Conservation (phyloP, 2,113 vertebrate genomes). For the Hemibagrus wyckioides region DNA sequence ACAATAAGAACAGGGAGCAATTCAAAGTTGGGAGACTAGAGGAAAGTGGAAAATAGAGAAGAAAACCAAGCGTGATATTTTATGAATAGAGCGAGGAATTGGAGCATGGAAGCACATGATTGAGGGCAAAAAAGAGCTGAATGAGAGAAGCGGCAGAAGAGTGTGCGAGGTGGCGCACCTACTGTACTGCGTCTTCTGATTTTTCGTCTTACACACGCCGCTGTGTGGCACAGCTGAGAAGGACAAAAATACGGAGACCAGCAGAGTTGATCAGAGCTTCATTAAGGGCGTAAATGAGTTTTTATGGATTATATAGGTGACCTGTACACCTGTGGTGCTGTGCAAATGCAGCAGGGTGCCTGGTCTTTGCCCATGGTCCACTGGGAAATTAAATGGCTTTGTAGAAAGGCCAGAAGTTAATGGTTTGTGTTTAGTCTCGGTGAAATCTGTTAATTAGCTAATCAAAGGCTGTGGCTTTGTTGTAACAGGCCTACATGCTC, state of each 20-base stretch:
- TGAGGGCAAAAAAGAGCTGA: slow-evolving; percentile 30
- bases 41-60: slow-evolving; percentile 33
- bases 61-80: slow-evolving; percentile 22
- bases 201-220: not conserved
- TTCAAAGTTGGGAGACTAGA: slow-evolving; percentile 22
- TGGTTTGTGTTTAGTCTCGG: slow-evolving; percentile 52
- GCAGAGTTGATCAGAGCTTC: slow-evolving; percentile 49
- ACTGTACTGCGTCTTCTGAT: not conserved
- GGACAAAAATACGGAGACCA: slow-evolving; percentile 26
- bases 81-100: slow-evolving; percentile 34
- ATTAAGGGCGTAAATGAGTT: slow-evolving; percentile 54
- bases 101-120: slow-evolving; percentile 34
- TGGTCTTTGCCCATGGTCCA: slow-evolving; percentile 34
- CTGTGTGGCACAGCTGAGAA: slow-evolving; percentile 13
- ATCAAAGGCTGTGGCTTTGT: slow-evolving; percentile 35
- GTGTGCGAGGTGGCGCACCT: not conserved
- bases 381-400: slow-evolving; percentile 54
- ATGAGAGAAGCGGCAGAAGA: not conserved
- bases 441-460: slow-evolving; percentile 52
- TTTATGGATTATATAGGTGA: slow-evolving; percentile 48
- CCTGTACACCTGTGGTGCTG: slow-evolving; percentile 48
- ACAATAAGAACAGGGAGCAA: slow-evolving; percentile 36
- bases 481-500: slow-evolving; percentile 7
- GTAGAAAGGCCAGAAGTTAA: slow-evolving; percentile 52
- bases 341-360: slow-evolving; percentile 26